Evolutionary conservation across 2,888 invertebrate species (phyloP).

Genomic region (Dicycla oo): DNA sequence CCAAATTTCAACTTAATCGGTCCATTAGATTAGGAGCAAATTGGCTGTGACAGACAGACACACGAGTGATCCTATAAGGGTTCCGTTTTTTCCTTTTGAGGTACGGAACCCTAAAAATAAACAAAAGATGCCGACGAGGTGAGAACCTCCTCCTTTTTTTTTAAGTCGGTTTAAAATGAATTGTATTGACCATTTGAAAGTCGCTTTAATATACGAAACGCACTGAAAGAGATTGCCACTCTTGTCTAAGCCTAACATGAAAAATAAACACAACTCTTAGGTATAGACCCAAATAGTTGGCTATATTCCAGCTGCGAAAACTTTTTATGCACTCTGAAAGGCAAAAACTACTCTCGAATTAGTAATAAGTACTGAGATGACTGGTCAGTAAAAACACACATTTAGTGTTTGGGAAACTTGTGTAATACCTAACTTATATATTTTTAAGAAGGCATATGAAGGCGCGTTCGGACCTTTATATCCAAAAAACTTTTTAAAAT

Average conservation of each 20-base stretch:
- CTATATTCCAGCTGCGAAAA: conserved; percentile 41
- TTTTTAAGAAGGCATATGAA: neutral
- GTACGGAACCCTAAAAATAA: no score
- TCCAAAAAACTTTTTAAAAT: neutral
- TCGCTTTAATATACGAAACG: no score
- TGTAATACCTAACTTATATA: neutral
- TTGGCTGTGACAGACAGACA: no score
- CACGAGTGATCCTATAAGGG: no score
- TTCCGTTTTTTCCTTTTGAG: no score
- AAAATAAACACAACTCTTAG: conserved; percentile 18
- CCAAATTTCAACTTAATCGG: no score
- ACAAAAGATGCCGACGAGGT: no score
- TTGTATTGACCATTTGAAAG: no score
- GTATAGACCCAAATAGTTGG: conserved; percentile 30
- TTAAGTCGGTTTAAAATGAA: no score
- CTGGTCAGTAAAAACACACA: neutral
- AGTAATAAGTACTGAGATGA: conserved; percentile 24
- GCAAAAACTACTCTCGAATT: conserved; percentile 31
- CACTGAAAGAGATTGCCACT: no score
- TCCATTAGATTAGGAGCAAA: no score
- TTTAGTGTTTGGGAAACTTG: conserved; percentile 1
- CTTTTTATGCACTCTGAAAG: conserved; percentile 36
- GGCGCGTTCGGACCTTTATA: neutral
- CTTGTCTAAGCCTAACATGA: neutral
- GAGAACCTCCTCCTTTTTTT: no score